Evolutionary conservation across 2,888 invertebrate species (phyloP), one percentile per base, ranked within the genome.

Genomic region (Megalurothrips usitatus): DNA sequence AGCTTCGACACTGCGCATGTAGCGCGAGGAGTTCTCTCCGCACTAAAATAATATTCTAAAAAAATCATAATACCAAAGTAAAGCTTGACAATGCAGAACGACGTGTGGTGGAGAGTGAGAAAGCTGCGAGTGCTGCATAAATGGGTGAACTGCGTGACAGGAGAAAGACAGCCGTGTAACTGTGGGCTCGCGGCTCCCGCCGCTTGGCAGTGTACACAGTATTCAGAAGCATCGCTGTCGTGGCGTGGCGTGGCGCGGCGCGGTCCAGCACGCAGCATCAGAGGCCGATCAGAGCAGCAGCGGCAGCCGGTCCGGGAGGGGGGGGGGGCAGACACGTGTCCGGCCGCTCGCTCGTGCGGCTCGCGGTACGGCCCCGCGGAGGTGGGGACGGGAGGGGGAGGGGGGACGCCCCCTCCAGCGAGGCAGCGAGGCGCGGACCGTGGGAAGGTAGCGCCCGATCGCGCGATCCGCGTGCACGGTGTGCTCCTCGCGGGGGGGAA

Each of bases 381-480:
- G 68, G 68, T n/a, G 23, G 68, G 23, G 68, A 23, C 68, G 68
- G n/a, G 68, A 23, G 23, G 68, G 23, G 68, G 68, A 11, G 68
- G 68, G 26, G 68, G 1, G 23, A 10, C 26, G 23, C 68, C 68
- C 68, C 9, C 68, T 26, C n/a, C 68, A 4, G 26, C 26, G 68
- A 8, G 1, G 14, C 14, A 12, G 23, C 23, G 23, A 12, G 23
- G 3, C 68, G 68, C 68, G 68, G 68, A 75, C 68, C 68, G 68
- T 75, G 68, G 68, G 68, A 75, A 75, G 68, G 68, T 75, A 75
- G 68, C 68, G 68, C 68, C 68, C 68, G 68, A 75, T 75, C 68
- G 68, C 68, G 68, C 68, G 68, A 75, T 75, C 68, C 68, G 68
- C 23, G 58, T 58, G 58, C 12, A 19, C n/a, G 58, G 58, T 58